Base-by-base conservation (phyloP, 2,797 vertebrate genomes). In the Neopelma chrysocephalum region DNA sequence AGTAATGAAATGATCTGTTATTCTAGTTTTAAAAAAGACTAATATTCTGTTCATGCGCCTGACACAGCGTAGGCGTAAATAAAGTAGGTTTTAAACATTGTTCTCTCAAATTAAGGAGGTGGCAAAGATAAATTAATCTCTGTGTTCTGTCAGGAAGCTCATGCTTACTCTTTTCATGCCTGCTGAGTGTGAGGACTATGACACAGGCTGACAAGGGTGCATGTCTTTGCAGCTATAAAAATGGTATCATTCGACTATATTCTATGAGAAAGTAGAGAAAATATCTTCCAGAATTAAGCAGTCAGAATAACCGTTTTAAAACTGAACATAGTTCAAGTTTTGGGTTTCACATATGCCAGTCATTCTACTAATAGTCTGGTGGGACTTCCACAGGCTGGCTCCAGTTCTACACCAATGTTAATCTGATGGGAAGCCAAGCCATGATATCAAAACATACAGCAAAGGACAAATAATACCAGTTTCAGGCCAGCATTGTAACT, bases 1-100 rank as follows among this genome's bases (percentile, higher is more conserved):
- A 96, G 95, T 93, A 94, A 93, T 95, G 93, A 96, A 97, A 93
- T 93, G 95, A 95, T 96, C 91, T 96, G 96, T 95, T 96, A 95
- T 97, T 95, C 93, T 79, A 89, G 81, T 85, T 91, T 82, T 70
- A 87, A 94, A 94, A 94, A 93, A 96, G 93, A 94, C 91, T 86
- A 78, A 94, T 92, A 85, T 93, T 95, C 94, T 96, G 91, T 95
- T 96, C 95, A 10, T 93, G 86, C 12, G 94, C 85, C 93, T 96
- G 96, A 95, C 92, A 84, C 71, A 82, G 82, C 13, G 96, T 96
- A 78, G 96, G 96, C 78, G 96, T 95, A 92, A 92, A 96, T 92
- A 95, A 93, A 95, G 86, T 94, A 93, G 81, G 91, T 94, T 96
- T 97, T 96, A 88, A 97, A 90, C 81, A 95, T 95, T 96, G 95